Evolutionary conservation across 2,888 invertebrate genomes (phyloP), one percentile per base, ranked within the genome.

Genomic region (Lysandra bellargus): DNA sequence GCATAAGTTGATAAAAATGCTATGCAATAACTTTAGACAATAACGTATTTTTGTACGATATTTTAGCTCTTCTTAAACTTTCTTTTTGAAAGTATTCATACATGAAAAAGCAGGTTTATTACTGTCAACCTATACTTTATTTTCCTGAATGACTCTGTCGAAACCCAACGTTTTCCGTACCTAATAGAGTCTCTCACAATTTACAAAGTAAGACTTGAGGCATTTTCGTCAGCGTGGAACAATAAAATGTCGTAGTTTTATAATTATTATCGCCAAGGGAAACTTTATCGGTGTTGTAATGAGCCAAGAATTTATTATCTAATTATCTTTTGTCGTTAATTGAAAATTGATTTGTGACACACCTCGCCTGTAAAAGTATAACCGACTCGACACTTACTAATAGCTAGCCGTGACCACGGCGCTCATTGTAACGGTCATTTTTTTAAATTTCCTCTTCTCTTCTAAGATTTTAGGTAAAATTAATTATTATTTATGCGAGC

Each of bases 261-360:
- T 76, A 57, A 76, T 53, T 76, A 76, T 57, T 76, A 76, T 76
- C 53, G 76, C 76, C 53, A 37, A 76, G 57, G 76, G 75, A 76
- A 57, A 53, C 49, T 76, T 76, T 57, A 53, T 53, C 53, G 33
- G 53, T 53, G 23, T 53, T 53, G 53, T 76, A 53, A 76, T 76
- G 76, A 33, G 76, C 33, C 76, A 76, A 76, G 12, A 76, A 76
- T 76, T 76, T 76, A 76, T 53, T 53, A 57, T 57, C 76, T 76
- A 33, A 76, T 76, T 76, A 76, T 30, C 57, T 57, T 53, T 30
- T 57, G 84, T 84, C 84, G 83, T 86, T 86, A 84, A 86, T 87
- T 84, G 82, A 82, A 84, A 85, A 86, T 84, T 85, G 85, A 83
- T 76, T 76, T 83, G 83, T 83, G 83, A 83, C 82, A 83, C 82